These are phyloP conservation scores for Drosophila monieri DNA, from an alignment of 2,888 invertebrate species.

Conservation along the genomic window DNA sequence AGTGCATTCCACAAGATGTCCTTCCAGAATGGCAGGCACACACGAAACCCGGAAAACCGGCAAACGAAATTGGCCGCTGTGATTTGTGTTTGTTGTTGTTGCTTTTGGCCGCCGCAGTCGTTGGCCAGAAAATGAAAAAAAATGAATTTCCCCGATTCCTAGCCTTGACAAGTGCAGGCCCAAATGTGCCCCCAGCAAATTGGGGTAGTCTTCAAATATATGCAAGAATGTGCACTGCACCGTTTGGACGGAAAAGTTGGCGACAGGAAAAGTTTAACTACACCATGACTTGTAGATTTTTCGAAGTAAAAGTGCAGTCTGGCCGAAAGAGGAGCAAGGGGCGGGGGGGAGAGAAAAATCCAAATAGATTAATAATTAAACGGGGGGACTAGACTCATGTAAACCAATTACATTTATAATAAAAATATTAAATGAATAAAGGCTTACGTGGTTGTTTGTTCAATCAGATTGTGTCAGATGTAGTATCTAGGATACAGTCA, in stretches of 20 bases:
- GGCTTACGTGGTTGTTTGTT: neutral
- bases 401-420: no score
- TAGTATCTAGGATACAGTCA: neutral
- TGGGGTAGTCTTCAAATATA: neutral
- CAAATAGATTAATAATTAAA: conserved; percentile 13
- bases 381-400: neutral
- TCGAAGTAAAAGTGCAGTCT: conserved; percentile 29
- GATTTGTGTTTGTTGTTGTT: conserved; percentile 51
- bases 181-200: neutral
- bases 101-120: conserved; percentile 11
- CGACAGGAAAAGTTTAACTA: conserved; percentile 50
- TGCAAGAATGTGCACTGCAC: neutral
- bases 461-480: neutral
- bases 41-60: conserved; percentile 53
- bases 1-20: neutral
- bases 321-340: conserved; percentile 3
- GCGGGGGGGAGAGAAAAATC: neutral
- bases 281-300: conserved; percentile 77
- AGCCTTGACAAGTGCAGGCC: neutral
- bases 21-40: neutral
- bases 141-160: neutral
- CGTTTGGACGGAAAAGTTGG: neutral
- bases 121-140: conserved; percentile 15
- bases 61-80: conserved; percentile 37
- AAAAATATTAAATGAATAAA: neutral